Evolutionary conservation across 2,797 vertebrate genomes (phyloP).

Genomic region (Peromyscus aztecus): DNA sequence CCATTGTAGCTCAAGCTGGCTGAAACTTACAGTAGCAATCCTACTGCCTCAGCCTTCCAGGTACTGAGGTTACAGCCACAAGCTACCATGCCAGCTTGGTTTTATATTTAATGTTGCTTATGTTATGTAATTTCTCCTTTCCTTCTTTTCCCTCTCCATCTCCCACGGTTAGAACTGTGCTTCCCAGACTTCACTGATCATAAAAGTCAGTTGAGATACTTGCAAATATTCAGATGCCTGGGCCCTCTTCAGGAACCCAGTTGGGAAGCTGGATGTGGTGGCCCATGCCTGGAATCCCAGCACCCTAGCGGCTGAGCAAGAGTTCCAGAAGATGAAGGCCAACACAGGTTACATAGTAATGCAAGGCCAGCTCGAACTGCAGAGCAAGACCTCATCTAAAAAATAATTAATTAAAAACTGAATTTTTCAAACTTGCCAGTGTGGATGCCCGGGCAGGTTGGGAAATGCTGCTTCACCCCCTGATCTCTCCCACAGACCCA

Average conservation of each 20-base stretch:
- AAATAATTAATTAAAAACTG: not conserved
- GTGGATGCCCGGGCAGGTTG: not conserved
- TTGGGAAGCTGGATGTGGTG: not conserved
- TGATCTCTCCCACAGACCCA: not conserved
- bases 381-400: not conserved
- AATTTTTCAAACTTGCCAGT: not conserved
- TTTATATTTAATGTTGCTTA: conserved; percentile 20
- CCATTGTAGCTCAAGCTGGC: not conserved
- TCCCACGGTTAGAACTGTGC: not conserved
- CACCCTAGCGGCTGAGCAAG: not conserved
- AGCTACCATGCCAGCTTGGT: not conserved
- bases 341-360: not conserved
- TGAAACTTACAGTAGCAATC: not conserved
- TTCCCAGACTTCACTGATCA: not conserved
- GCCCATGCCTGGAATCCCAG: not conserved
- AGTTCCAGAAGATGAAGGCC: not conserved
- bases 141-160: not conserved
- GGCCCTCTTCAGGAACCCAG: not conserved
- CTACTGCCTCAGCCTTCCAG: not conserved
- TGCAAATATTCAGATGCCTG: not conserved
- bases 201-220: not conserved
- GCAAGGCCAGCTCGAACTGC: not conserved
- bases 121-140: conserved; percentile 37
- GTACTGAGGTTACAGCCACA: not conserved
- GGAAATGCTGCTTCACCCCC: not conserved